Evolutionary conservation across 2,797 vertebrate genomes (phyloP).

Genomic region (Octomys mimax): DNA sequence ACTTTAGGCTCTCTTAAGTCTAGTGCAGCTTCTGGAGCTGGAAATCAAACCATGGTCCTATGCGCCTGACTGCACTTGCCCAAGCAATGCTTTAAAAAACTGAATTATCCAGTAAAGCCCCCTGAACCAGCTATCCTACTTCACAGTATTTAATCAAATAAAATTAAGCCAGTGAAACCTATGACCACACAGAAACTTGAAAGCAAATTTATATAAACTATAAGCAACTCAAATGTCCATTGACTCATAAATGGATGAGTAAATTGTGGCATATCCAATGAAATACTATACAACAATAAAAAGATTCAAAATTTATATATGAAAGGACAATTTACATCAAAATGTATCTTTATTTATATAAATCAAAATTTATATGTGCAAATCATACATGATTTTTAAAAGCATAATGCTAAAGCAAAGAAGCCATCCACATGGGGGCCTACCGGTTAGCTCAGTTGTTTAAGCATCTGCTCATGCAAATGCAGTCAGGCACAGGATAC

Average conservation of each 20-base stretch:
- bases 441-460: too few species aligned
- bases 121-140: background rate
- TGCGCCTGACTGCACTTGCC: too few species aligned
- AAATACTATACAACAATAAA: background rate
- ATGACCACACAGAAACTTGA: background rate
- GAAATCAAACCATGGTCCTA: too few species aligned
- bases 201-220: background rate
- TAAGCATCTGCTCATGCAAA: too few species aligned
- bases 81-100: too few species aligned
- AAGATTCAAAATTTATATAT: background rate
- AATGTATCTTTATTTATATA: too few species aligned
- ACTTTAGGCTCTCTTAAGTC: too few species aligned
- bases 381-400: slow-evolving; percentile 8
- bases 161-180: slow-evolving; percentile 48
- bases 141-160: slow-evolving; percentile 2
- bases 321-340: too few species aligned
- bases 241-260: background rate
- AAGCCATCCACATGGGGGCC: background rate
- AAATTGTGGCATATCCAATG: background rate
- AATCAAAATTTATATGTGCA: background rate
- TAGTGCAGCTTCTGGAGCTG: too few species aligned
- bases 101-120: too few species aligned
- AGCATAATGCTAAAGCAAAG: background rate
- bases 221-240: slow-evolving; percentile 1
- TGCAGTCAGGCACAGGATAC: too few species aligned